phyloP scores from a whole-genome alignment of 2,888 invertebrate species.

The Notodromas monacha region DNA sequence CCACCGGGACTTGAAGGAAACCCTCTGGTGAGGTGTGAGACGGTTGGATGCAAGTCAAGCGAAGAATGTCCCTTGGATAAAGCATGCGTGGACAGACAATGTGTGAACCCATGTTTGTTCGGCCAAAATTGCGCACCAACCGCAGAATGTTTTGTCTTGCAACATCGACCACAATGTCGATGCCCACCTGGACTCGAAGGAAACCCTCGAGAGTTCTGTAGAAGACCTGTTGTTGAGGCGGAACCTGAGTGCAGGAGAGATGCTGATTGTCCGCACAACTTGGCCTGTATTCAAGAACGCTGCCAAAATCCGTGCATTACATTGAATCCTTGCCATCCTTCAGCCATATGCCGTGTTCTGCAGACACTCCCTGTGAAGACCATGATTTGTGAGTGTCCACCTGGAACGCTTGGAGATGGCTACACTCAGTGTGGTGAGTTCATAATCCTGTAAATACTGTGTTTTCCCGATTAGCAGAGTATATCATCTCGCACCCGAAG shows the following conservation, averaged over 20 bases:
- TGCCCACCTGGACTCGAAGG: constrained; percentile 32
- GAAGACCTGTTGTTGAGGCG: constrained; percentile 23
- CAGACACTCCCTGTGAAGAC: constrained; percentile 12
- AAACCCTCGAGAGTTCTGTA: constrained; percentile 16
- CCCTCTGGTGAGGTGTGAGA: constrained; percentile 16
- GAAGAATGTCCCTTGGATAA: constrained; percentile 56
- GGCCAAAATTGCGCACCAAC: constrained; percentile 42
- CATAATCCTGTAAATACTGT: no score
- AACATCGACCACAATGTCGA: constrained; percentile 31
- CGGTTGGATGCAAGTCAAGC: constrained; percentile 38
- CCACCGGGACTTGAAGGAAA: constrained; percentile 37
- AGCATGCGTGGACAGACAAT: constrained; percentile 51
- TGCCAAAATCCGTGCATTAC: constrained; percentile 50
- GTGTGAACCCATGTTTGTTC: constrained; percentile 46
- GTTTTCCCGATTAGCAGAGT: no score
- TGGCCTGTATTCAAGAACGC: constrained; percentile 44
- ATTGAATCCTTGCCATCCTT: constrained; percentile 40
- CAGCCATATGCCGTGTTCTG: constrained; percentile 24
- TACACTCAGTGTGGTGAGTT: constrained; percentile 2
- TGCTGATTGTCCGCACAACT: constrained; percentile 39
- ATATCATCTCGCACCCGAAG: no score
- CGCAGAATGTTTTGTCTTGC: constrained; percentile 14
- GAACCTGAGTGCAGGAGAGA: constrained; percentile 36
- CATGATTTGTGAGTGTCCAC: constrained; percentile 12
- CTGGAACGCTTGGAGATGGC: constrained; percentile 31